These are phyloP conservation scores for Cyclargus thomasi DNA, from an alignment of 1,140 invertebrate genomes.

Conservation along the genomic window DNA sequence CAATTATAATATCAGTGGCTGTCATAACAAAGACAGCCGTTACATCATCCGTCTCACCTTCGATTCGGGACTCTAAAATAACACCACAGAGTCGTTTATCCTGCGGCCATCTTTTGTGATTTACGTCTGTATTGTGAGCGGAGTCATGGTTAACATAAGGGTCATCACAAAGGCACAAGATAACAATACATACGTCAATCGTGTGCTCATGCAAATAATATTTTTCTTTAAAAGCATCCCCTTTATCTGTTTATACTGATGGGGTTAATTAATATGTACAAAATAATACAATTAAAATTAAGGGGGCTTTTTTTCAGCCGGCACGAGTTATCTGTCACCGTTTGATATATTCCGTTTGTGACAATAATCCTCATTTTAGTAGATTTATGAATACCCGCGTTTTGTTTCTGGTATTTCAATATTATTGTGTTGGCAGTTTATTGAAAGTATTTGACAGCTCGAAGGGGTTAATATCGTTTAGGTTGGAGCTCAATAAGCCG, in stretches of 20 bases:
- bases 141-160: constrained; percentile 64
- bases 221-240: constrained; percentile 70
- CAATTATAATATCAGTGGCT: constrained; percentile 69
- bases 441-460: constrained; percentile 68
- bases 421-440: constrained; percentile 51
- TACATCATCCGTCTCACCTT: constrained; percentile 32
- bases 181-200: constrained; percentile 72
- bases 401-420: constrained; percentile 60
- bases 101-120: constrained; percentile 34
- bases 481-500: constrained; percentile 71
- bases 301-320: constrained; percentile 61
- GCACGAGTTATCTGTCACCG: constrained; percentile 68
- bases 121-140: constrained; percentile 37
- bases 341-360: constrained; percentile 65
- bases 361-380: constrained; percentile 51
- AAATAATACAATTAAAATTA: constrained; percentile 71
- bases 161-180: constrained; percentile 73
- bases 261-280: constrained; percentile 74
- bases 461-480: constrained; percentile 73
- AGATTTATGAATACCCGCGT: constrained; percentile 56
- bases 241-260: constrained; percentile 66
- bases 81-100: constrained; percentile 40
- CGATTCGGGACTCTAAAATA: constrained; percentile 50
- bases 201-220: constrained; percentile 74
- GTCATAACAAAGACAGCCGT: constrained; percentile 37